Evolutionary conservation across 2,113 vertebrate species (phyloP).

Genomic region (Psittacus erithacus): DNA sequence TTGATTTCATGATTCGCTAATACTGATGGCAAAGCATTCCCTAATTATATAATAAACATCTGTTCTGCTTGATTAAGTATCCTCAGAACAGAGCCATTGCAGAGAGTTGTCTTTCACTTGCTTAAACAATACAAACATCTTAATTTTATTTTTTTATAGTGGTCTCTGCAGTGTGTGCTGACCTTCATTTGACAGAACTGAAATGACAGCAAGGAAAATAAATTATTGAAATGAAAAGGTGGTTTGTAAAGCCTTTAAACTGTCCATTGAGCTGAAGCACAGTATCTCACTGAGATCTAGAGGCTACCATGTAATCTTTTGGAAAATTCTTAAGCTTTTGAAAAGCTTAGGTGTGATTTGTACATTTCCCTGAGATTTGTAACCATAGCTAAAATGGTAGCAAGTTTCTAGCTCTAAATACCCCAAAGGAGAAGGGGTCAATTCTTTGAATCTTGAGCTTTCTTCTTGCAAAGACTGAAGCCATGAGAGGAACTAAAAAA

Average conservation of each 20-base stretch:
- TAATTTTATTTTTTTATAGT: slow-evolving; percentile 1
- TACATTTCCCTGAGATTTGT: background rate
- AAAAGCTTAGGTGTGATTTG: slow-evolving; percentile 21
- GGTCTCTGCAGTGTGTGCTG: background rate
- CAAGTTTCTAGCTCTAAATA: background rate
- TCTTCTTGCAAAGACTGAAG: background rate
- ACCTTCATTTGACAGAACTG: slow-evolving; percentile 43
- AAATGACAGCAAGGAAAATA: slow-evolving; percentile 24
- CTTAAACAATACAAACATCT: slow-evolving; percentile 22
- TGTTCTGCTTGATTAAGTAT: slow-evolving; percentile 59
- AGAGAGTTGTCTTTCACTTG: slow-evolving; percentile 7
- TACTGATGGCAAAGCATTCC: background rate
- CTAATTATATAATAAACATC: slow-evolving; percentile 62
- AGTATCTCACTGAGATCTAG: slow-evolving; percentile 25
- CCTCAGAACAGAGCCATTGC: slow-evolving; percentile 21
- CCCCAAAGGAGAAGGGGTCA: background rate
- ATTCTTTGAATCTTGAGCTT: slow-evolving; percentile 8
- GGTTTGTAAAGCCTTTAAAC: slow-evolving; percentile 33
- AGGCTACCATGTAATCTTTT: background rate
- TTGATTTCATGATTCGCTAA: slow-evolving; percentile 44
- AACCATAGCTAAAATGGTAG: background rate
- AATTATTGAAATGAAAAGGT: slow-evolving; percentile 47
- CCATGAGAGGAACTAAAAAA: background rate
- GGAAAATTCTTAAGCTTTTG: slow-evolving; percentile 15
- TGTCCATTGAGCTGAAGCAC: slow-evolving; percentile 33